These are phyloP conservation scores for Galerucella pusilla DNA, from an alignment of 2,888 invertebrate species.

Conservation along the genomic window DNA sequence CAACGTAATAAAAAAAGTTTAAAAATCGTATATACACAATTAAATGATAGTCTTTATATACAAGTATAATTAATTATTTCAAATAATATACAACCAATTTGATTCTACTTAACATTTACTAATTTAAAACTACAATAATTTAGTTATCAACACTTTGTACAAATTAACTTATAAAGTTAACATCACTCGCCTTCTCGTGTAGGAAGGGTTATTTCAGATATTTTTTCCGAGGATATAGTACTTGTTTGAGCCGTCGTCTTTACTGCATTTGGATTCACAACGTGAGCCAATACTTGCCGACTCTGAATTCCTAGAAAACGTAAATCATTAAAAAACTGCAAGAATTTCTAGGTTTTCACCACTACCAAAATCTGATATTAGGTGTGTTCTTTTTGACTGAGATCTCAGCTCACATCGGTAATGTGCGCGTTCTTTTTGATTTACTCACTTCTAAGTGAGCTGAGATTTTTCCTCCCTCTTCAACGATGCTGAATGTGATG, in stretches of 20 bases:
- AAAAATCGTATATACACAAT: constrained; percentile 39
- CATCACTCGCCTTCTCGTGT: constrained; percentile 40
- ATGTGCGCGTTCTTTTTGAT: too few species aligned
- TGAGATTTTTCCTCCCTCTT: too few species aligned
- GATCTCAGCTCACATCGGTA: too few species aligned
- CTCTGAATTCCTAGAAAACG: constrained; percentile 57
- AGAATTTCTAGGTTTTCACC: too few species aligned
- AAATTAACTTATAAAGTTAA: constrained; percentile 34
- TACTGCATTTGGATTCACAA: constrained; percentile 63
- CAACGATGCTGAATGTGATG: too few species aligned
- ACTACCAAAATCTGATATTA: not conserved
- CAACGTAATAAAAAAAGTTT: constrained; percentile 49
- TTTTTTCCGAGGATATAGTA: constrained; percentile 41
- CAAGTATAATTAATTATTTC: constrained; percentile 42
- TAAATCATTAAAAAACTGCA: constrained; percentile 23
- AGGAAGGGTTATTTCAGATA: constrained; percentile 40
- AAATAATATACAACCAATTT: constrained; percentile 29
- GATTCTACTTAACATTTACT: constrained; percentile 23
- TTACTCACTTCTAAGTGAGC: too few species aligned
- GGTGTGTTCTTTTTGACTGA: too few species aligned
- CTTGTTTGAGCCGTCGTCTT: constrained; percentile 48
- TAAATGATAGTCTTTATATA: constrained; percentile 38
- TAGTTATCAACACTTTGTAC: constrained; percentile 44
- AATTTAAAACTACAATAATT: constrained; percentile 30
- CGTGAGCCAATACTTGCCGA: constrained; percentile 66